A percentile compares a stretch with the other conserved stretches of the same genome.
Conservation (phyloP, 2,888 invertebrate species). For the Oxyteleia sp. region DNA sequence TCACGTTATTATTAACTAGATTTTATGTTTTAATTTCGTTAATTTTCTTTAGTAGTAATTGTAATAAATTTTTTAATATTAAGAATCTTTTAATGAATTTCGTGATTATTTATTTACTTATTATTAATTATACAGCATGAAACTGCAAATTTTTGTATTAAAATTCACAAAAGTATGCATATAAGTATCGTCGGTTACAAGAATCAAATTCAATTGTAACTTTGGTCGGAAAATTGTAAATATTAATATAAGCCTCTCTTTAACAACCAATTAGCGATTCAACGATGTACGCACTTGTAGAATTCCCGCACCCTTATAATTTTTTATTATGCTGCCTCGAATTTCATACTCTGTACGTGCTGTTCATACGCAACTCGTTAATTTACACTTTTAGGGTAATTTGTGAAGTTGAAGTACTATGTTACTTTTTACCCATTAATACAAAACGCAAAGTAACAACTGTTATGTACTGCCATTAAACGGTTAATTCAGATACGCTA, state of each 20-base stretch:
- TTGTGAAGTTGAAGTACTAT: conserved; percentile 42
- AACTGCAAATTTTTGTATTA: no score
- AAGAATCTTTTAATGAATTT: no score
- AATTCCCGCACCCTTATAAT: conserved; percentile 45
- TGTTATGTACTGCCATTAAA: conserved; percentile 30
- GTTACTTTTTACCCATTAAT: conserved; percentile 45
- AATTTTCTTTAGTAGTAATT: no score
- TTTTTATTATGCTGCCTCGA: conserved; percentile 37
- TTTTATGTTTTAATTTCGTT: no score
- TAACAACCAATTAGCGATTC: conserved; percentile 65
- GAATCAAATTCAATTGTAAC: background rate
- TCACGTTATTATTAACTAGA: no score
- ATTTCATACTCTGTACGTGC: conserved; percentile 33
- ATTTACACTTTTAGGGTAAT: conserved; percentile 56
- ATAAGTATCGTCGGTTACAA: background rate
- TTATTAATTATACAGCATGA: no score
- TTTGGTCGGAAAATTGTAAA: background rate
- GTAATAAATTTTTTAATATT: no score
- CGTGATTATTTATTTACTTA: no score
- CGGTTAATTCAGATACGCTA: conserved; percentile 32
- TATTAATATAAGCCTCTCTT: conserved; percentile 8
- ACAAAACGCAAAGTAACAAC: conserved; percentile 53
- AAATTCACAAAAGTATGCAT: no score
- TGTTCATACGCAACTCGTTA: conserved; percentile 49
- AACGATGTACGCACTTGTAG: conserved; percentile 43